Conservation (phyloP, 2,797 vertebrate species). For the Morelia viridis region DNA sequence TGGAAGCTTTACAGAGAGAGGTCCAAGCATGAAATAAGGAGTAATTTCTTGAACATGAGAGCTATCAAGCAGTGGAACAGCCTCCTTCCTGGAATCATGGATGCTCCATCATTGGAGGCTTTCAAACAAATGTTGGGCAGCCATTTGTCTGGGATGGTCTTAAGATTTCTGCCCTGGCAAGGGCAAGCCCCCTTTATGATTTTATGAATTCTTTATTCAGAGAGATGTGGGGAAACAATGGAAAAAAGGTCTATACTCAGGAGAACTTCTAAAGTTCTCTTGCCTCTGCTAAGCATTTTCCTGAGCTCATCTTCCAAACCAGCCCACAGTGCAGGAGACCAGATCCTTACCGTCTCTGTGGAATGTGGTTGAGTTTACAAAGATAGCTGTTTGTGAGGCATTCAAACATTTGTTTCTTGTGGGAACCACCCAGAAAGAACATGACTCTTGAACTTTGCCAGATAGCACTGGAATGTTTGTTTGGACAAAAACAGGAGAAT, state of each 20-base stretch:
- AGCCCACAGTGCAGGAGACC: constrained; percentile 17
- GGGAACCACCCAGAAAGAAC: constrained; percentile 7
- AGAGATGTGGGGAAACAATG: too few species aligned
- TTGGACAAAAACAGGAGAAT: neutral
- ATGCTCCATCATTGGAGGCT: neutral
- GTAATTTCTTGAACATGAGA: too few species aligned
- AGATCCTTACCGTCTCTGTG: constrained; percentile 39
- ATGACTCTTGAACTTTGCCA: constrained; percentile 1
- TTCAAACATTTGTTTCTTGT: constrained; percentile 13
- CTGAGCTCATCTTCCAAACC: constrained; percentile 21
- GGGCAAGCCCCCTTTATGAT: neutral
- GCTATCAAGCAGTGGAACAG: too few species aligned
- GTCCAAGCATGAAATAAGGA: too few species aligned
- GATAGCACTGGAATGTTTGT: neutral
- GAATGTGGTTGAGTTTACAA: constrained; percentile 17
- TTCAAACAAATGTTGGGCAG: neutral
- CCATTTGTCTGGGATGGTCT: neutral
- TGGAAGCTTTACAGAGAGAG: too few species aligned
- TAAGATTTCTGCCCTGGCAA: neutral
- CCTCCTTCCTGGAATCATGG: too few species aligned
- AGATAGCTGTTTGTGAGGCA: neutral
- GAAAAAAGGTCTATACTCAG: neutral
- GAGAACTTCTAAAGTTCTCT: constrained; percentile 2
- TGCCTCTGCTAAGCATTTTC: constrained; percentile 32
- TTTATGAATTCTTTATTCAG: neutral